Percentiles rank a stretch among this genome's conserved stretches.
Conservation (phyloP, 1,140 invertebrate species). For the Plodia interpunctella region DNA sequence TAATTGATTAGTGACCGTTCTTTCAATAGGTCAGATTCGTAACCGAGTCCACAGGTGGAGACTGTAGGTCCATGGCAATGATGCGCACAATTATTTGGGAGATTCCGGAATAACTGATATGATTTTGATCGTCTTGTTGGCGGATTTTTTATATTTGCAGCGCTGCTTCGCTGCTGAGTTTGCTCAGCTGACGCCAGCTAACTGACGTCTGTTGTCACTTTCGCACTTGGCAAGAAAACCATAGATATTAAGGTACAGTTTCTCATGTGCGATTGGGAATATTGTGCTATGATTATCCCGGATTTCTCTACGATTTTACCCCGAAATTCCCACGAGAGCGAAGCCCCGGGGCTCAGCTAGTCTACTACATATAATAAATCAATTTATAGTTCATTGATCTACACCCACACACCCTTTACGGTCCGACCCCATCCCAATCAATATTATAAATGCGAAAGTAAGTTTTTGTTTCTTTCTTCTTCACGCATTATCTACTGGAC, state of each 20-base stretch:
- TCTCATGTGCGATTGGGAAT: not conserved
- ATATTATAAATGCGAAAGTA: no score
- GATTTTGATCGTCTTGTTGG: not conserved
- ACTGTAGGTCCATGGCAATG: not conserved
- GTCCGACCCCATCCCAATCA: no score
- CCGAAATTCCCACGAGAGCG: no score
- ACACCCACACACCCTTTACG: no score
- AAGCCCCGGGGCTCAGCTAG: no score
- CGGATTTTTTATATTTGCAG: not conserved
- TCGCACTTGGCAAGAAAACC: not conserved
- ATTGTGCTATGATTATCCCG: not conserved
- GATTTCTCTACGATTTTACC: no score
- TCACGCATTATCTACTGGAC: no score
- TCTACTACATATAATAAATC: no score
- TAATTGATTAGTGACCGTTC: not conserved
- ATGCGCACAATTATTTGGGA: not conserved
- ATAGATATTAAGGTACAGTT: slow-evolving; percentile 15
- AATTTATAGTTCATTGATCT: no score
- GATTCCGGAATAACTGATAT: not conserved
- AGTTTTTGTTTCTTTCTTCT: no score
- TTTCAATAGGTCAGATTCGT: not conserved
- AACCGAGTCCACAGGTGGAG: not conserved
- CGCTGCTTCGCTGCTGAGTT: not conserved
- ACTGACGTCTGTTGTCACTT: slow-evolving; percentile 15
- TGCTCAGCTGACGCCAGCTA: slow-evolving; percentile 11